Evolutionary conservation across 2,113 vertebrate genomes (phyloP), one percentile per base, ranked within the genome.

Genomic region (Paramisgurnus dabryanus): DNA sequence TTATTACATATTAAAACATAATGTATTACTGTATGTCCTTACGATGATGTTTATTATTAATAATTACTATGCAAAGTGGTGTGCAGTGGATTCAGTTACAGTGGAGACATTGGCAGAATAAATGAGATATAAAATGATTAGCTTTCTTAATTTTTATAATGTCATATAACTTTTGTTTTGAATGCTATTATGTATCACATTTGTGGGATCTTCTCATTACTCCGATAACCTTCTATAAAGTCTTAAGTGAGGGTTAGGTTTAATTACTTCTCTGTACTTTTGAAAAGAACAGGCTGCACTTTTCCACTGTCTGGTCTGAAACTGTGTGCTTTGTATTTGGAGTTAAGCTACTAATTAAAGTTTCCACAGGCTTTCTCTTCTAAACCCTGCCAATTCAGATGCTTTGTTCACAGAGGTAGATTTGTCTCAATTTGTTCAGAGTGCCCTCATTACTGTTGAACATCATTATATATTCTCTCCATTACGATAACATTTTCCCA

Each of bases 211-310:
- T 77, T 22, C 67, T 11, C 27, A 65, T 83, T 85, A 69, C 80
- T 85, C 55, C 53, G 49, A 73, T 80, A 22, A 55, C 17, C 79
- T 66, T 84, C 60, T 81, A 87, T 82, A 84, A 86, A 15, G 43
- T 9, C 49, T 79, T 90, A 86, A 89, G 83, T 88, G 53, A 85
- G n/a, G 76, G 58, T 81, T 85, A 53, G 10, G 27, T 61, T 80
- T 64, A 80, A 87, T 86, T 75, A 27, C 76, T 45, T 72, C 81
- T 50, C 81, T 22, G 22, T 53, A 8, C 73, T 55, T 49, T 58
- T 67, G 39, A 69, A 80, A 27, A 72, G 43, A 53, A 39, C 17
- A 63, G 8, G 49, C 43, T 49, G 43, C 57, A 67, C 22, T 50
- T 73, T 18, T 58, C 69, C 43, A 50, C 15, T 63, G 53, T 79